Evolutionary conservation across 2,113 vertebrate genomes (phyloP), one percentile per base, ranked within the genome.

Genomic region (Brienomyrus brachyistius): DNA sequence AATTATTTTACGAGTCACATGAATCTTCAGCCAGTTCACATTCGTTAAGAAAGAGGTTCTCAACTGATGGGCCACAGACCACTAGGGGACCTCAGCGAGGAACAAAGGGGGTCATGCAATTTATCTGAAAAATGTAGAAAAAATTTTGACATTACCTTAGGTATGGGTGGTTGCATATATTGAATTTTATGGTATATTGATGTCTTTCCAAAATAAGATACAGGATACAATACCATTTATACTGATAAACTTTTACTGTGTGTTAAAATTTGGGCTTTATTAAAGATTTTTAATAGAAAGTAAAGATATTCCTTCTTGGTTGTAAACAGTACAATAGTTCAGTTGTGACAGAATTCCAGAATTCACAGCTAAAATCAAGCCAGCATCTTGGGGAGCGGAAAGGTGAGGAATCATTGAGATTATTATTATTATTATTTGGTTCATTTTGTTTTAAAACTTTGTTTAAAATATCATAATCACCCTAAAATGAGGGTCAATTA

Each of bases 1-100:
- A 77, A 35, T 77, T 77, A 77, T 77, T 77, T 77, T 77, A 77
- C 70, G 11, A 40, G 70, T 77, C 70, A 77, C 70, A 77, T 77
- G 70, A 77, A 40, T 77, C 70, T 77, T 77, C 31, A 77, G 70
- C 70, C 27, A 17, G 70, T 17, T 40, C 23, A 19, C 70, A 35
- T 77, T 15, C 19, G 4, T 74, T 35, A 74, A 74, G 8, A 23
- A 23, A n/a, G 59, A 2, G 8, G 59, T 62, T 21, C 56, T 59
- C 56, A 23, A 59, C 56, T 23, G 56, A n/a, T 21, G 56, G 5
- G 23, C 59, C 23, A n/a, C n/a, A 2, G 23, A 62, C 56, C 56
- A 62, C 23, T 62, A n/a, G 59, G 59, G 59, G 59, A n/a, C 59
- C 59, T 66, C 59, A 4, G 59, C 9, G 59, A 66, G 59, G 59